Percentiles rank a stretch among this genome's conserved stretches.
phyloP scores from a whole-genome alignment of 2,113 vertebrate genomes.

The Oncorhynchus keta region DNA sequence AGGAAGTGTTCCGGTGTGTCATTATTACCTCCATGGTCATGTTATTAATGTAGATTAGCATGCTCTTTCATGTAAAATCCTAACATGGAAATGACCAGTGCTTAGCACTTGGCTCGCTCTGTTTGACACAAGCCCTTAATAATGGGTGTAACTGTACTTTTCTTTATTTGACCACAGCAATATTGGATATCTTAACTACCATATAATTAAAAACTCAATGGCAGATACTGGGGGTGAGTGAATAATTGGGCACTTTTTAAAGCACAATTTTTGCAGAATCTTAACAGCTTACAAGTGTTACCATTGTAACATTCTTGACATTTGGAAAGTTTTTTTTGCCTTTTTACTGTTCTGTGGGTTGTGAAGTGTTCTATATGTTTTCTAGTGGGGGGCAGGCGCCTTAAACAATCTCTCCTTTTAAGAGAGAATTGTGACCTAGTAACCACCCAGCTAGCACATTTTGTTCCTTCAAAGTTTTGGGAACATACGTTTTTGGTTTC shows the following conservation, averaged over 20 bases:
- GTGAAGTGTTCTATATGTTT: background rate
- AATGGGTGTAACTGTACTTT: constrained; percentile 57
- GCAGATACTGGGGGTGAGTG: constrained; percentile 27
- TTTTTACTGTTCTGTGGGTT: too few relatives aligned
- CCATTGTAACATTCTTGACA: constrained; percentile 27
- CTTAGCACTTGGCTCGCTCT: constrained; percentile 53
- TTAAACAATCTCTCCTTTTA: constrained; percentile 2
- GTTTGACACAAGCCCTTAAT: constrained; percentile 52
- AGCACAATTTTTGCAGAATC: constrained; percentile 24
- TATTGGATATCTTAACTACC: constrained; percentile 48
- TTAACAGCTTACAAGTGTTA: constrained; percentile 20
- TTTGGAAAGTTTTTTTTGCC: constrained; percentile 14
- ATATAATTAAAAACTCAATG: constrained; percentile 42
- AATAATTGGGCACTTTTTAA: constrained; percentile 26
- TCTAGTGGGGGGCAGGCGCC: background rate
- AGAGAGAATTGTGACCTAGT: background rate
- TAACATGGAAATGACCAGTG: constrained; percentile 48
- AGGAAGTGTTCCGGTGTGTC: too few relatives aligned
- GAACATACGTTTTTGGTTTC: too few relatives aligned
- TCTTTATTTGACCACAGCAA: constrained; percentile 51
- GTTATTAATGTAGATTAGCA: constrained; percentile 40
- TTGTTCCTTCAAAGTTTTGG: too few relatives aligned
- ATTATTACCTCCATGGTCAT: constrained; percentile 23
- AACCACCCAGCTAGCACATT: background rate
- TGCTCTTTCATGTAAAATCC: constrained; percentile 40